These are phyloP conservation scores for Ormyrus thymus DNA, from an alignment of 2,888 invertebrate genomes.

Conservation along the genomic window DNA sequence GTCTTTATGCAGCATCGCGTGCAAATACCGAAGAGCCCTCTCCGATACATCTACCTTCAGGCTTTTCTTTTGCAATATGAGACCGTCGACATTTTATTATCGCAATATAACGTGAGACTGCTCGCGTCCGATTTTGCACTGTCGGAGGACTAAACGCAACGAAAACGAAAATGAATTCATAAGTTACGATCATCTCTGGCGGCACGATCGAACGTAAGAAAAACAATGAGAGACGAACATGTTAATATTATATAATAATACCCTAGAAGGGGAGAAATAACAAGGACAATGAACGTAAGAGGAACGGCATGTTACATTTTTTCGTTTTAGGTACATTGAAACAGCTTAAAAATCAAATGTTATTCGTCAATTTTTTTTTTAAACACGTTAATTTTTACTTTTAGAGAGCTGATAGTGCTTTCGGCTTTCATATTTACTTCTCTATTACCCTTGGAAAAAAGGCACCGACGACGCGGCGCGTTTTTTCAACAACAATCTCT, in stretches of 20 bases:
- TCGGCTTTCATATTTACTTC: background rate
- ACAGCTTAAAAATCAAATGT: constrained; percentile 16
- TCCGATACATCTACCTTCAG: constrained; percentile 4
- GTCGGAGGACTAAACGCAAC: constrained; percentile 55
- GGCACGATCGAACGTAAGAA: constrained; percentile 17
- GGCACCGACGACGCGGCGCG: constrained; percentile 12
- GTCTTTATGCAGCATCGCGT: constrained; percentile 16
- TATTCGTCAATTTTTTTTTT: constrained; percentile 24
- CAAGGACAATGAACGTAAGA: constrained; percentile 43
- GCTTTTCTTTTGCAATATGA: constrained; percentile 39
- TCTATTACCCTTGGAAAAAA: constrained; percentile 23
- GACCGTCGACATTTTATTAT: constrained; percentile 51
- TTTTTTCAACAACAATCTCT: background rate
- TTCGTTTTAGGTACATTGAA: constrained; percentile 30
- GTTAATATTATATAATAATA: constrained; percentile 36
- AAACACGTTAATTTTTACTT: constrained; percentile 15
- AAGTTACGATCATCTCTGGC: constrained; percentile 28
- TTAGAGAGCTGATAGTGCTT: background rate
- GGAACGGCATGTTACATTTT: constrained; percentile 22
- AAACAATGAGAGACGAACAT: constrained; percentile 40
- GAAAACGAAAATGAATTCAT: constrained; percentile 33
- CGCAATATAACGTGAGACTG: constrained; percentile 52
- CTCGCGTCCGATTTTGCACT: constrained; percentile 54
- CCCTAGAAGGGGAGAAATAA: constrained; percentile 33
- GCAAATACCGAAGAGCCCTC: constrained; percentile 14